Base-by-base conservation (phyloP, 2,113 vertebrate species). In the Martes martes region DNA sequence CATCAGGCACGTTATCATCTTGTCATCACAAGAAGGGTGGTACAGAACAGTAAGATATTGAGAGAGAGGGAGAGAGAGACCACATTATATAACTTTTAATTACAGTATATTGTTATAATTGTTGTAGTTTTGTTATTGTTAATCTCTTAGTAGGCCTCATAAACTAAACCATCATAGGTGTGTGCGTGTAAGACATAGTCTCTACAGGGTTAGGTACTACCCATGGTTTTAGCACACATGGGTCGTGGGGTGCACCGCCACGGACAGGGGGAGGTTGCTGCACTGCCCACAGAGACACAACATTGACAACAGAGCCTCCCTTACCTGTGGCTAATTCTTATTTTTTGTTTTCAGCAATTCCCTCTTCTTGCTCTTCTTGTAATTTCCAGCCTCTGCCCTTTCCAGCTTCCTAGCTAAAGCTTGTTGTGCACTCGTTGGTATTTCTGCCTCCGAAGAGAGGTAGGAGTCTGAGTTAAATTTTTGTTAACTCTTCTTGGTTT, bases 351-450 rank as follows among this genome's bases (percentile, higher is more conserved):
- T 73, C 16, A 73, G 4, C n/a, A n/a, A 36, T 39, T 88, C 55
- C 85, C 47, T 88, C 26, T 36, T 36, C 63, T 39, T 6, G 23
- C 47, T 71, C 33, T 71, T 71, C 33, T 71, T 55, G 67, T 73
- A 50, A 55, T 88, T 71, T 39, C 42, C 42, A 45, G 23, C 24
- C 24, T 31, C 45, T 86, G 83, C 19, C 61, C 28, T 50, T 74
- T 74, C 63, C 98, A 99, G 65, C 99, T 99, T 99, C 98, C 99
- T 99, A 97, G 99, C 99, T 96, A 99, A 98, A 16, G 99, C 99
- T 95, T 99, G 99, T 96, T 99, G 99, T 50, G 99, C 99, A 98
- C 99, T 99, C 99, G 99, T 99, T 33, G 99, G 99, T 95, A 99
- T 99, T 99, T 96, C 99, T 98, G 47, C 99, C 99, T 47, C 99